Conservation (phyloP, 2,797 vertebrate species). For the Falco cherrug region DNA sequence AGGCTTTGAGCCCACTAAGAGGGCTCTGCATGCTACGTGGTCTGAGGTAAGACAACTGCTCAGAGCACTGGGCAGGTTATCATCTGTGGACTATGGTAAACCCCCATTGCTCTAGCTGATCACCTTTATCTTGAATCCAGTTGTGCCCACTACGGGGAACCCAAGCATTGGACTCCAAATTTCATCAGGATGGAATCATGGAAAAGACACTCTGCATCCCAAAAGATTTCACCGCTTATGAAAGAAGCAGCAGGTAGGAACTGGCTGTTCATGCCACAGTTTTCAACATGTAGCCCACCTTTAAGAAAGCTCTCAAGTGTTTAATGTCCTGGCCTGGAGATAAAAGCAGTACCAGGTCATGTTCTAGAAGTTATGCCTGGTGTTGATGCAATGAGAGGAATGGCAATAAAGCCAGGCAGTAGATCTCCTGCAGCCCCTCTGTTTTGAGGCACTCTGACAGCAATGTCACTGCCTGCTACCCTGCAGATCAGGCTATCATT, state of each 20-base stretch:
- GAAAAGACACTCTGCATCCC: background rate
- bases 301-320: background rate
- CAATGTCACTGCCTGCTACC: background rate
- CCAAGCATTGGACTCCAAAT: background rate
- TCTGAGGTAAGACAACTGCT: background rate
- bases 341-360: background rate
- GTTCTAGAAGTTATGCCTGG: background rate
- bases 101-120: background rate
- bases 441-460: background rate
- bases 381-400: background rate
- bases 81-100: background rate
- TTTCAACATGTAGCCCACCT: background rate
- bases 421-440: background rate
- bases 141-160: background rate
- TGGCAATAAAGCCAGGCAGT: background rate
- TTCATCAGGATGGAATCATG: background rate
- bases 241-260: background rate
- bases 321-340: background rate
- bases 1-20: background rate
- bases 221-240: background rate
- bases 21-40: background rate
- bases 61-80: accelerated
- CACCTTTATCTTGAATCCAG: background rate
- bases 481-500: background rate
- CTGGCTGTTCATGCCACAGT: background rate